phyloP scores from a whole-genome alignment of 2,888 invertebrate species.

The Pyrrhopygopsis socrates region DNA sequence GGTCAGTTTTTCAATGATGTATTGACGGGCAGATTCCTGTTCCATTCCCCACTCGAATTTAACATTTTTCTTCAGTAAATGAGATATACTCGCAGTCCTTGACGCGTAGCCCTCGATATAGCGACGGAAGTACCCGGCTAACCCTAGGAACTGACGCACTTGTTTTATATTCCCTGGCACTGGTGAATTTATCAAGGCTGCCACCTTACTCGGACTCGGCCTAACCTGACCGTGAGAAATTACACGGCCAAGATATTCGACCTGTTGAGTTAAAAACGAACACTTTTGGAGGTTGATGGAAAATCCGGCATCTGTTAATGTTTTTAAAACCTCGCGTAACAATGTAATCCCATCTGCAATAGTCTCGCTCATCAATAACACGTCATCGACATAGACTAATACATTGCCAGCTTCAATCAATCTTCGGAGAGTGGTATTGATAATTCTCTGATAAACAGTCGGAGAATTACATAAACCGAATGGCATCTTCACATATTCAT shows the following conservation, averaged over 20 bases:
- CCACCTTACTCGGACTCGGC: background rate
- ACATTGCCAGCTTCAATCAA: constrained; percentile 43
- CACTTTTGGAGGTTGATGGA: background rate
- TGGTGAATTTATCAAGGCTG: background rate
- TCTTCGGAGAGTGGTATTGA: constrained; percentile 55
- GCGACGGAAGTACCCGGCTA: background rate
- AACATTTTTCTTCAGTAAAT: background rate
- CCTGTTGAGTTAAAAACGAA: background rate
- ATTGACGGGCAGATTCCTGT: background rate
- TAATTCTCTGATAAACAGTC: constrained; percentile 73
- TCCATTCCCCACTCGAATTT: background rate
- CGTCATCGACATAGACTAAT: no score
- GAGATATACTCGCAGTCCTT: background rate
- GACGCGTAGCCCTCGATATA: background rate
- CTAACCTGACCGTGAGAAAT: background rate
- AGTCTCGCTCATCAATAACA: no score
- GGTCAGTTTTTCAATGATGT: background rate
- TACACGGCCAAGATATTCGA: background rate
- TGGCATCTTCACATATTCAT: constrained; percentile 63
- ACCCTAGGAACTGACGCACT: background rate
- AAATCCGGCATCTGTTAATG: no score
- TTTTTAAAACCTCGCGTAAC: no score
- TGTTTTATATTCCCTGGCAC: background rate
- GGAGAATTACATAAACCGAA: constrained; percentile 65
- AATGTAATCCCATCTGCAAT: no score